Base-by-base conservation (phyloP, 2,888 invertebrate genomes). In the Keiferia lycopersicella region DNA sequence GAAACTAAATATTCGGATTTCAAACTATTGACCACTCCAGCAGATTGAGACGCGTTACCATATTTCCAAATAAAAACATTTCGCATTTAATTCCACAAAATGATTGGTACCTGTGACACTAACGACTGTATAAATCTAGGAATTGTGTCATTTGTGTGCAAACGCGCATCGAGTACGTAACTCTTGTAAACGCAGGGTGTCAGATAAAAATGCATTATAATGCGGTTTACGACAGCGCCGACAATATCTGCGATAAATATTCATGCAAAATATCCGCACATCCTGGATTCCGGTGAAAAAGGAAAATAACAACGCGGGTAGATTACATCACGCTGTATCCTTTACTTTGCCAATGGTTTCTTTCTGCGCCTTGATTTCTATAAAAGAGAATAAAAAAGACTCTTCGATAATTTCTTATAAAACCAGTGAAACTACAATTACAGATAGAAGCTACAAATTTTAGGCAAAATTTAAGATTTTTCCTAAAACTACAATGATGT, bases 251-350 rank as follows among this genome's bases (percentile, higher is more conserved):
- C 78, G 80, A 87, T 91, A 89, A 90, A 91, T 91, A 91, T 90
- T 88, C 87, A 89, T 91, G 85, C 84, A 79, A 84, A 34, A 87
- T 86, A 84, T 76, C 74, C 80, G 73, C 69, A 82, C 90, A 90
- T 91, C 91, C 91, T 91, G 88, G 88, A 88, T 91, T 90, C 91
- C 77, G 77, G 83, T 81, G 83, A 91, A 86, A 86, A 84, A 86
- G 88, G 88, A 87, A 88, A 87, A 87, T 84, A 81, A 77, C 82
- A 81, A 88, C 87, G 88, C 85, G 84, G 68, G 66, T 76, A 78
- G 86, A 85, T 87, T 86, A 82, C 79, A 75, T 80, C 82, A 79
- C 74, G 65, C 26, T 16, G 56, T 30, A n/a, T 30, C 30, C 56
- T 56, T 26, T 34, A 41, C 45, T 41, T 39, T 60, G 51, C 58